phyloP scores from a whole-genome alignment of 2,888 invertebrate genomes.

The Drosophila bunnanda region DNA sequence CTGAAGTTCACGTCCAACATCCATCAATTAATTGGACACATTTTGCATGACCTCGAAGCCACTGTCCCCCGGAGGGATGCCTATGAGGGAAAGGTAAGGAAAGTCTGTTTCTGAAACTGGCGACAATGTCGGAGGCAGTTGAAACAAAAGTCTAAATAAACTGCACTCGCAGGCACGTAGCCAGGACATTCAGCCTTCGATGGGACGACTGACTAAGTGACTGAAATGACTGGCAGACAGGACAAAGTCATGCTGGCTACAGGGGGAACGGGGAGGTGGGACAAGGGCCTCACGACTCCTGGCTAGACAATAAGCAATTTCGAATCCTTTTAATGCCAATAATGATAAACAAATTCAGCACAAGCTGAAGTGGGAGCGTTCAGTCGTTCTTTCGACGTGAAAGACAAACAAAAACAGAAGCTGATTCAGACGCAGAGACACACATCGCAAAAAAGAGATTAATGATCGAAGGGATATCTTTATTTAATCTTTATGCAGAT shows the following conservation, averaged over 20 bases:
- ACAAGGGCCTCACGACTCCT: conserved; percentile 16
- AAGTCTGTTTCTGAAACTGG: conserved; percentile 47
- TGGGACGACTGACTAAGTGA: conserved; percentile 45
- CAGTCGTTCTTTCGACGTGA: conserved; percentile 46
- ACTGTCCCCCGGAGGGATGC: conserved; percentile 24
- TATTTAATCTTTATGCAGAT: not conserved
- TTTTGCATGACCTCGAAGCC: conserved; percentile 18
- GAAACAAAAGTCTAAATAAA: conserved; percentile 63
- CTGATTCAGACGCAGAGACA: conserved; percentile 24
- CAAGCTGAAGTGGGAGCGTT: conserved; percentile 31
- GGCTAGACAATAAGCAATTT: conserved; percentile 79
- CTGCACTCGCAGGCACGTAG: conserved; percentile 54
- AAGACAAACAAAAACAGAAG: conserved; percentile 63
- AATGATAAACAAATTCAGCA: conserved; percentile 79
- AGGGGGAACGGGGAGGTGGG: not conserved
- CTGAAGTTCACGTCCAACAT: conserved; percentile 11
- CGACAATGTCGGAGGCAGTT: conserved; percentile 58
- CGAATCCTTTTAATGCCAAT: conserved; percentile 81
- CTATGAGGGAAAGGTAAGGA: conserved; percentile 28
- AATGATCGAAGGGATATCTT: not conserved
- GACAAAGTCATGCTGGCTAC: conserved; percentile 33
- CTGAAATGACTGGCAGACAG: conserved; percentile 57
- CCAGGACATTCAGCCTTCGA: conserved; percentile 34
- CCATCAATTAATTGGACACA: conserved; percentile 39
- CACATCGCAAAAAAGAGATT: conserved; percentile 15